A percentile compares a stretch with the other conserved stretches of the same genome.
Evolutionary conservation across 37 sponge, comb jelly and placozoan genomes (phyloP).

Genomic region (Spongilla lacustris): DNA sequence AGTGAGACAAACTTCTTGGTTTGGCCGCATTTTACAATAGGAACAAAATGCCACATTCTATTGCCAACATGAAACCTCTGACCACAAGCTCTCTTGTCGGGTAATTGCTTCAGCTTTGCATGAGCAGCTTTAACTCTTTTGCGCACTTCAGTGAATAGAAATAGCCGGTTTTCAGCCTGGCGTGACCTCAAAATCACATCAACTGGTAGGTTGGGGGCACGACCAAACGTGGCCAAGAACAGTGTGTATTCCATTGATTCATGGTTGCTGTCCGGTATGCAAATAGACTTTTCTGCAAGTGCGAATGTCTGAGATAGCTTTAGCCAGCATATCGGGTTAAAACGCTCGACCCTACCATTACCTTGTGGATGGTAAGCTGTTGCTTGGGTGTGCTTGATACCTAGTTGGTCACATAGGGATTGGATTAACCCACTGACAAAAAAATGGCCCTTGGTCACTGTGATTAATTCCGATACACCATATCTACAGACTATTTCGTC

Average conservation of each 20-base stretch:
- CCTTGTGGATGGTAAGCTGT: constrained; percentile 51
- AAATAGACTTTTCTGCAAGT: constrained; percentile 20
- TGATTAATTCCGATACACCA: constrained; percentile 37
- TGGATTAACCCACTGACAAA: constrained; percentile 1
- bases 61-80: constrained; percentile 20
- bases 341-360: constrained; percentile 47
- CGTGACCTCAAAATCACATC: constrained; percentile 29
- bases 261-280: constrained; percentile 45
- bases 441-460: constrained; percentile 39
- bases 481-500: constrained; percentile 29
- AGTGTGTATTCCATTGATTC: constrained; percentile 36
- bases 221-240: constrained; percentile 30
- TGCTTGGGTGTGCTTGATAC: constrained; percentile 13
- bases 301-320: constrained; percentile 42
- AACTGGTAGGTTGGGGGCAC: constrained; percentile 29
- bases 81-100: constrained; percentile 19
- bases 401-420: constrained; percentile 7
- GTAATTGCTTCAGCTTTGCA: neutral
- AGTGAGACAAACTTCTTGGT: constrained; percentile 37
- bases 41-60: constrained; percentile 41
- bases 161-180: neutral
- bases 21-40: constrained; percentile 35
- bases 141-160: neutral
- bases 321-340: constrained; percentile 54
- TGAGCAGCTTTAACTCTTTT: constrained; percentile 4